A percentile compares a stretch with the other conserved stretches of the same genome.
These are phyloP conservation scores for Drosophila simulans DNA, from an alignment of 1,140 invertebrate species.

Conservation along the genomic window DNA sequence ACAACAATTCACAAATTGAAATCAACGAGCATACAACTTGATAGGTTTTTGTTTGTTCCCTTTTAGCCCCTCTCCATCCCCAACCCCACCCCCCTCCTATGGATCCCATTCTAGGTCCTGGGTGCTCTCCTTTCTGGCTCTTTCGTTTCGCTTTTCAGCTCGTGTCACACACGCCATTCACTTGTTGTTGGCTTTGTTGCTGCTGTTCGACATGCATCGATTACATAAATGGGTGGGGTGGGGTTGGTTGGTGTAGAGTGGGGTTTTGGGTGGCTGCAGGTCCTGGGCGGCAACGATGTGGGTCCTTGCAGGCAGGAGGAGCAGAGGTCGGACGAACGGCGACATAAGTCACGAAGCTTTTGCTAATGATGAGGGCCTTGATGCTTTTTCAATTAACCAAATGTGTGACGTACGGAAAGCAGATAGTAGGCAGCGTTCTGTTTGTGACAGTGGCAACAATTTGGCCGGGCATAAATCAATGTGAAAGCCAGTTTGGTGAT, in stretches of 20 bases:
- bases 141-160: constrained; percentile 67
- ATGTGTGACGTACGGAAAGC: constrained; percentile 54
- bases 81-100: background rate
- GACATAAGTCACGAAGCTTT: constrained; percentile 76
- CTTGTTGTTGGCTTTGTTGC: constrained; percentile 60
- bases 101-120: background rate
- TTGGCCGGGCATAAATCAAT: constrained; percentile 45
- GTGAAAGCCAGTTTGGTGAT: background rate
- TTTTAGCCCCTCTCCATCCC: constrained; percentile 21
- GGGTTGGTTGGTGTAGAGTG: too few relatives aligned
- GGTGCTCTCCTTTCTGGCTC: constrained; percentile 41
- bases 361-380: constrained; percentile 79
- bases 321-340: constrained; percentile 33
- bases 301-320: background rate
- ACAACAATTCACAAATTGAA: constrained; percentile 77
- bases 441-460: constrained; percentile 31
- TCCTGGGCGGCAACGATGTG: background rate
- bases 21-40: constrained; percentile 80
- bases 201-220: constrained; percentile 82
- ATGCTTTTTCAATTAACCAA: constrained; percentile 81
- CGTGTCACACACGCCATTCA: constrained; percentile 58
- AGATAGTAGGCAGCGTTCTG: constrained; percentile 22
- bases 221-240: constrained; percentile 62
- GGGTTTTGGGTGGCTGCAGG: background rate
- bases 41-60: constrained; percentile 68